Conservation (phyloP, 2,888 invertebrate species). For the Chloromyia formosa region DNA sequence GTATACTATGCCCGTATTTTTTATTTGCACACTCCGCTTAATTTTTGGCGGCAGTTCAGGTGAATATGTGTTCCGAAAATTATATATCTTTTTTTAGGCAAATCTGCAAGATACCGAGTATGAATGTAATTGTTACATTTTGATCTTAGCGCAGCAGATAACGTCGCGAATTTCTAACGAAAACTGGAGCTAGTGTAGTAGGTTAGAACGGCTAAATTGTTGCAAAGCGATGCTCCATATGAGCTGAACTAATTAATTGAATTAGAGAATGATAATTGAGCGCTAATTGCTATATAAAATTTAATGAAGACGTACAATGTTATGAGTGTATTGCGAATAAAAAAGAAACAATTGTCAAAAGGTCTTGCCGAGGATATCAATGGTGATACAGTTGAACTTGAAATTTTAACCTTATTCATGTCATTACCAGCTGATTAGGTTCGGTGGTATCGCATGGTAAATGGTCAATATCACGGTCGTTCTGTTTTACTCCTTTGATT, state of each 20-base stretch:
- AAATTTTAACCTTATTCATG: too few species aligned
- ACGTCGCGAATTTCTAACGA: neutral
- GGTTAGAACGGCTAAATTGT: slow-evolving; percentile 3
- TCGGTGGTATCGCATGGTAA: too few species aligned
- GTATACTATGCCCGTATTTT: too few species aligned
- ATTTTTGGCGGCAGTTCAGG: too few species aligned
- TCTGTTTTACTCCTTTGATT: too few species aligned
- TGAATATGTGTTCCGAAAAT: too few species aligned
- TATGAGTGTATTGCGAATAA: neutral
- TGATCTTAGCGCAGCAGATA: neutral
- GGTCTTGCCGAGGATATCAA: too few species aligned
- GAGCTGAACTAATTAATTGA: slow-evolving; percentile 36
- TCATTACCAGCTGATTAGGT: too few species aligned
- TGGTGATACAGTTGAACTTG: too few species aligned
- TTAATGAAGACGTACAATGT: slow-evolving; percentile 7
- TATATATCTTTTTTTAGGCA: neutral
- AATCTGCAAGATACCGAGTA: neutral
- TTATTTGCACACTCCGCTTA: too few species aligned
- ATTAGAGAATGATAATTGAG: slow-evolving; percentile 39
- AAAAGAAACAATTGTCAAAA: neutral
- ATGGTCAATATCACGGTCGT: too few species aligned
- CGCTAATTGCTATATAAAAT: neutral
- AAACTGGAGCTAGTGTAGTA: slow-evolving; percentile 27
- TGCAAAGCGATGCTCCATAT: neutral
- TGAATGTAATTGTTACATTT: neutral